Conservation (phyloP, 2,888 invertebrate genomes). For the Morinoia aosen region DNA sequence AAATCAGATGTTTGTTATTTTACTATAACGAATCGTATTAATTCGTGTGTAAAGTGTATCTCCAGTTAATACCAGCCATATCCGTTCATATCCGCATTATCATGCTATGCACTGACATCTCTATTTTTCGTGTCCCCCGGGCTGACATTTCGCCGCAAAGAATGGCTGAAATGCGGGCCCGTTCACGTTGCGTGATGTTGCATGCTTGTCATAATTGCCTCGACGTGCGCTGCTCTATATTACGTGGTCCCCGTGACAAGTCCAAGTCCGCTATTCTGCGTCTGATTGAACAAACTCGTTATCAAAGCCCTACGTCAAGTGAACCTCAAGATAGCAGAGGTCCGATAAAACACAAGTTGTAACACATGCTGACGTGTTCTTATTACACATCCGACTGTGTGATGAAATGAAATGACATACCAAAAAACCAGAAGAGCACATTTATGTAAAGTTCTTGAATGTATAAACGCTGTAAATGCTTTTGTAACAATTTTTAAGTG, state of each 20-base stretch:
- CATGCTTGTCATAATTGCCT: not conserved
- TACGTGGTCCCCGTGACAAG: not conserved
- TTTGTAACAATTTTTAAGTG: conserved; percentile 21
- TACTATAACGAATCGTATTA: not conserved
- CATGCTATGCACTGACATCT: not conserved
- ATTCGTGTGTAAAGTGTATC: not conserved
- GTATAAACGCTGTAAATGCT: conserved; percentile 52
- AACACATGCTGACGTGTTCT: not conserved
- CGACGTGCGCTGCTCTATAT: not conserved
- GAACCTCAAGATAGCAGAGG: not conserved
- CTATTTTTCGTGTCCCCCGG: not conserved
- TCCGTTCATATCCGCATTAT: conserved; percentile 27
- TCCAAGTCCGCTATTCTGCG: not conserved
- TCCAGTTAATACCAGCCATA: conserved; percentile 2
- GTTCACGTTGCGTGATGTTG: not conserved
- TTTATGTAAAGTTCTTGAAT: not conserved
- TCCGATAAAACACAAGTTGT: not conserved
- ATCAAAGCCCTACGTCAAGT: not conserved
- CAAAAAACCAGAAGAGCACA: not conserved
- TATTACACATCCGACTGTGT: not conserved
- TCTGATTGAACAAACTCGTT: not conserved
- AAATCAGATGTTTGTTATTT: conserved; percentile 5
- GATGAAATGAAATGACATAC: not conserved
- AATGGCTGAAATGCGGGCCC: not conserved
- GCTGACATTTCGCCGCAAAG: not conserved